Conservation (phyloP, 2,888 invertebrate species). For the Rhagonycha lutea region DNA sequence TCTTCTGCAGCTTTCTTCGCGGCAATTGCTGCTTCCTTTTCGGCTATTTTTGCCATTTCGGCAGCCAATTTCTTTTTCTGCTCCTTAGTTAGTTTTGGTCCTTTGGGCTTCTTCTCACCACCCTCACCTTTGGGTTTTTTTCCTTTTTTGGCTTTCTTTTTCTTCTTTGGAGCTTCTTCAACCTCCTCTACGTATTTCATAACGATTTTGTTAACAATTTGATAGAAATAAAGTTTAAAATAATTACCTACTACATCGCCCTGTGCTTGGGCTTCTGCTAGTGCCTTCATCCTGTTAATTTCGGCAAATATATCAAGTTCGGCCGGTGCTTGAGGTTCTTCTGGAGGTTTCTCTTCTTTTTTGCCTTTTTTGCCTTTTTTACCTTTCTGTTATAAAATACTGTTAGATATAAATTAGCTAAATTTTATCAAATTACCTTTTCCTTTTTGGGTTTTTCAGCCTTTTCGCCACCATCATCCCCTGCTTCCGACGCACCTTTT, state of each 20-base stretch:
- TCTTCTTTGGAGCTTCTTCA: background rate
- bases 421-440: background rate
- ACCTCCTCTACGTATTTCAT: background rate
- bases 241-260: background rate
- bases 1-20: constrained; percentile 38
- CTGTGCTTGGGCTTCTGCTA: background rate
- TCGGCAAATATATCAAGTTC: background rate
- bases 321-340: background rate
- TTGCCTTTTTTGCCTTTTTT: background rate
- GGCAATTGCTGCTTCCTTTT: constrained; percentile 38
- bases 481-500: background rate
- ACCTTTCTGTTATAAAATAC: background rate
- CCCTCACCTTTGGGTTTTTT: background rate
- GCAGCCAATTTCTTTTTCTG: constrained; percentile 54
- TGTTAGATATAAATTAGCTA: background rate
- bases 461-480: background rate
- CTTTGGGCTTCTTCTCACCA: constrained; percentile 45
- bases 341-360: background rate
- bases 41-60: constrained; percentile 53
- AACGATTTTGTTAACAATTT: background rate
- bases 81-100: constrained; percentile 53
- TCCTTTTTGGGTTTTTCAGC: background rate
- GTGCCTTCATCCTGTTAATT: background rate
- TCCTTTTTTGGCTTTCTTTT: background rate
- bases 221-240: background rate